Base-by-base conservation (phyloP, 2,888 invertebrate species). In the Agriotes lineatus region DNA sequence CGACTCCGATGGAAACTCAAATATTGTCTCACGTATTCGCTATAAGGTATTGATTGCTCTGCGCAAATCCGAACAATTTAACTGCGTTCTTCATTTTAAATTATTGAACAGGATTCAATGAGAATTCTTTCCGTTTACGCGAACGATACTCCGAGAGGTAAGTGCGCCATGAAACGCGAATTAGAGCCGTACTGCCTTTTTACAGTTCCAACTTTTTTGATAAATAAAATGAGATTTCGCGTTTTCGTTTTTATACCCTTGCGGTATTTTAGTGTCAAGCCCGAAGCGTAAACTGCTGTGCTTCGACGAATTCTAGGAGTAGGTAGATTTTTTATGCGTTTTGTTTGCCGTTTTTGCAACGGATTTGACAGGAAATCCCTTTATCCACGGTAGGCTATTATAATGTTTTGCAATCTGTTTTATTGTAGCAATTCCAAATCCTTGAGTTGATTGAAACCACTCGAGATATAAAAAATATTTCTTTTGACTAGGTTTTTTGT, bases 11-110 rank as follows among this genome's bases (percentile, higher is more conserved):
- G 45, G 61, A 60, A 67, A 62, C 61, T 71, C 71, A 71, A 71
- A 71, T 71, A 71, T 71, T 71, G 71, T 71, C 71, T 69, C 66
- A 71, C 71, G 69, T 69, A 65, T 30, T 56, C 59, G 65, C 65
- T 58, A 69, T 69, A 61, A 65, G 66, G 62, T 66, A 69, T 71
- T 66, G 69, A 71, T 66, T 66, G 67, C 60, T 61, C 61, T 67
- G 67, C 67, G 67, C 67, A 67, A 67, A 67, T 67, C 67, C 67
- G 60, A 48, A 52, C 45, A 61, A 60, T 67, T 67, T 67, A 67
- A 67, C 57, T 65, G 56, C 67, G 61, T 67, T 60, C 60, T 61
- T 61, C 57, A 60, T 67, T 67, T 61, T 61, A 67, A 67, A 61
- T 67, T 65, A 58, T 65, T 62, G 48, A 30, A 42, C 42, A 14